phyloP scores from a whole-genome alignment of 2,888 invertebrate species.

The Rhamphomyia laevipes region DNA sequence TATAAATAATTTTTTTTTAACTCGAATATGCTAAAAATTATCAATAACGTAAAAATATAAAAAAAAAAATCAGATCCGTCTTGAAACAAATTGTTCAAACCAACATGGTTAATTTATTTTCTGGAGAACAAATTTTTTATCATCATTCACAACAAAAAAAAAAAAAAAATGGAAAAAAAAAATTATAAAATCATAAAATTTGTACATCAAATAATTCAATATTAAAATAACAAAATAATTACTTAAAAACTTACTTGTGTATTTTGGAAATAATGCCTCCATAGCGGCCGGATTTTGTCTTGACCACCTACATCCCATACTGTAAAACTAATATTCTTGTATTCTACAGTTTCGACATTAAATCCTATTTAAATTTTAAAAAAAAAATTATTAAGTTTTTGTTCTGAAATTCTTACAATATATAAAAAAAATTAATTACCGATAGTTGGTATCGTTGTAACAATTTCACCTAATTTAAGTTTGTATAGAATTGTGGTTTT shows the following conservation, averaged over 20 bases:
- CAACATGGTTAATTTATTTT: too few relatives aligned
- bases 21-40: too few relatives aligned
- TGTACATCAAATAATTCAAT: too few relatives aligned
- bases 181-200: too few relatives aligned
- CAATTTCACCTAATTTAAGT: slow-evolving; percentile 24
- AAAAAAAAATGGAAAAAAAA: too few relatives aligned
- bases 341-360: slow-evolving; percentile 27
- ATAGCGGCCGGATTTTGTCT: slow-evolving; percentile 23
- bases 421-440: slow-evolving; percentile 13
- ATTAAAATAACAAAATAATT: too few relatives aligned
- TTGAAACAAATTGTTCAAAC: slow-evolving; percentile 26
- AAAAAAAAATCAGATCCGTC: slow-evolving; percentile 29
- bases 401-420: too few relatives aligned
- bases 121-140: too few relatives aligned
- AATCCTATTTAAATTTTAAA: slow-evolving; percentile 41
- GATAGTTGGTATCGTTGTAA: slow-evolving; percentile 26
- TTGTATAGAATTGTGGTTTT: slow-evolving; percentile 29
- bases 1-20: too few relatives aligned
- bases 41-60: slow-evolving; percentile 2
- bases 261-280: slow-evolving; percentile 27
- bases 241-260: slow-evolving; percentile 14
- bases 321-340: slow-evolving; percentile 26
- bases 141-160: too few relatives aligned
- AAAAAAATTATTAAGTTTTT: background rate
- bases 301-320: slow-evolving; percentile 31